These are phyloP conservation scores for Peromyscus melanophrys DNA, from an alignment of 2,797 vertebrate species.

Conservation along the genomic window DNA sequence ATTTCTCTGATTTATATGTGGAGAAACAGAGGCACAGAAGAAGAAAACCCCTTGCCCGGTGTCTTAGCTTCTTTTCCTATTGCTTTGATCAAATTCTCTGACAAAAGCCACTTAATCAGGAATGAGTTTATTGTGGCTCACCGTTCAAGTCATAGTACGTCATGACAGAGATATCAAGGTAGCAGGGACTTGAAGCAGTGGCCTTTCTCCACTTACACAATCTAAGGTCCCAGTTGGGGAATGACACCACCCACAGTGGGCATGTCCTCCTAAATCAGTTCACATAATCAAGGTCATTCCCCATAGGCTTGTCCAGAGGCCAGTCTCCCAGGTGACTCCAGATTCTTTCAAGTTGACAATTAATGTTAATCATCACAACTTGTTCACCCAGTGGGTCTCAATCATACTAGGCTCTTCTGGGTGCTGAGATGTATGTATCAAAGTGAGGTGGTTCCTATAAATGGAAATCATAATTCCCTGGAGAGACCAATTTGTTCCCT, in stretches of 20 bases:
- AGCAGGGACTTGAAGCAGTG: not conserved
- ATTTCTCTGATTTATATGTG: not conserved
- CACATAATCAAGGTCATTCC: not conserved
- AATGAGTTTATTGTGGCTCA: not conserved
- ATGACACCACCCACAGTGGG: not conserved
- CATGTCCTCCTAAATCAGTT: not conserved
- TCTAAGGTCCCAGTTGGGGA: too few relatives aligned
- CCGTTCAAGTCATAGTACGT: not conserved
- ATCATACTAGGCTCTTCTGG: slow-evolving; percentile 47
- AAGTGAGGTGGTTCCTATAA: slow-evolving; percentile 57
- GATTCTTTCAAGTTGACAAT: not conserved
- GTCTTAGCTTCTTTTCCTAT: not conserved
- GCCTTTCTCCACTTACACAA: not conserved
- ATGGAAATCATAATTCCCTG: not conserved
- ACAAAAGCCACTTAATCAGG: not conserved
- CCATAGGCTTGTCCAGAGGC: not conserved
- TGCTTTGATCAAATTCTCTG: not conserved
- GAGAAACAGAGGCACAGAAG: not conserved
- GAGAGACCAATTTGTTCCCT: not conserved
- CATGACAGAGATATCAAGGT: not conserved
- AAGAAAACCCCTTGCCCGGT: not conserved
- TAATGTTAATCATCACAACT: not conserved
- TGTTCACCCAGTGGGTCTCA: not conserved
- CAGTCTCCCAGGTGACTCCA: not conserved
- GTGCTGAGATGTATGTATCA: slow-evolving; percentile 9